Conservation (phyloP, 2,888 invertebrate species). For the Artemia sinica region DNA sequence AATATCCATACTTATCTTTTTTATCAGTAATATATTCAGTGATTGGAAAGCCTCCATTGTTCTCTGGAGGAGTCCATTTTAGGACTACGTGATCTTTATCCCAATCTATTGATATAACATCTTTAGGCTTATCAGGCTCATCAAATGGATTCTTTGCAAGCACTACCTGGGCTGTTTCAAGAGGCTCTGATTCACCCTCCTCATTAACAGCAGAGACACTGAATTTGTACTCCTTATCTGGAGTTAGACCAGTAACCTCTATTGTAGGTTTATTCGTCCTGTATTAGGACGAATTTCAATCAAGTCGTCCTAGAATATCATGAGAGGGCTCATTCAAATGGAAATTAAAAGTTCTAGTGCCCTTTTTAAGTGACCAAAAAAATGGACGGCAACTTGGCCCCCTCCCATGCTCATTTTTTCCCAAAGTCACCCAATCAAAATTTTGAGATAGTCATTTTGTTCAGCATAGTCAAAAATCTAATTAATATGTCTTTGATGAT, state of each 20-base stretch:
- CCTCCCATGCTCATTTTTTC: too few species aligned
- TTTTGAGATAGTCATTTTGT: too few species aligned
- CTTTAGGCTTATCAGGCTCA: conserved; percentile 71
- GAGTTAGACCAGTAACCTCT: conserved; percentile 65
- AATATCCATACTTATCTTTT: conserved; percentile 83
- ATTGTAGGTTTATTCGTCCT: conserved; percentile 67
- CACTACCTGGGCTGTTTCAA: conserved; percentile 64
- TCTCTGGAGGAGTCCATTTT: conserved; percentile 65
- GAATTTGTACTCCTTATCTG: conserved; percentile 87
- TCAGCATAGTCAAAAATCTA: too few species aligned
- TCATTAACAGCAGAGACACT: conserved; percentile 85
- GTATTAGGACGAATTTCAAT: too few species aligned
- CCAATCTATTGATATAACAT: conserved; percentile 78
- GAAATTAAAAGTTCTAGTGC: too few species aligned
- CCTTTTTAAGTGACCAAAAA: too few species aligned
- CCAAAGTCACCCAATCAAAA: too few species aligned
- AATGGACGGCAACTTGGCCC: too few species aligned
- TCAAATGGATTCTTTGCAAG: conserved; percentile 93
- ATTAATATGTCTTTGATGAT: too few species aligned
- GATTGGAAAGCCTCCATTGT: conserved; percentile 76
- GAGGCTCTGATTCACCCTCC: conserved; percentile 88
- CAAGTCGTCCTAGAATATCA: too few species aligned
- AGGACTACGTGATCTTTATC: conserved; percentile 60
- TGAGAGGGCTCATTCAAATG: too few species aligned
- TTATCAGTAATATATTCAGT: conserved; percentile 70